Evolutionary conservation across 2,888 invertebrate species (phyloP).

Genomic region (Drosophila borealis): DNA sequence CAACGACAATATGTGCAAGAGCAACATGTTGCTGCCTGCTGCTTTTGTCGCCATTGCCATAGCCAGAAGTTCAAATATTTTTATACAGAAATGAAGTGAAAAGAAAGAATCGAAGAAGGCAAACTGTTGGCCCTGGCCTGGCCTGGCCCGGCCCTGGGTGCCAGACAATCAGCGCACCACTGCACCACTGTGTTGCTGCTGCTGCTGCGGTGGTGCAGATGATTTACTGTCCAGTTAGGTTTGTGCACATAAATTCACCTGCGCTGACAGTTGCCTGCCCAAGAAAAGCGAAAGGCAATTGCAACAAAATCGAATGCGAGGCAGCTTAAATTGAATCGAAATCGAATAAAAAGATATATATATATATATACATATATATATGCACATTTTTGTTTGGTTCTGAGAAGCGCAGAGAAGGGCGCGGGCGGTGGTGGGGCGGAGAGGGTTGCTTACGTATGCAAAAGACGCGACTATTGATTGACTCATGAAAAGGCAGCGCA

Average conservation of each 20-base stretch:
- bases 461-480: slow-evolving; percentile 62
- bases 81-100: slow-evolving; percentile 9
- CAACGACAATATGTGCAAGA: slow-evolving; percentile 11
- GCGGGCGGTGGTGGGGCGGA: background rate
- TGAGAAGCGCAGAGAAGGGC: slow-evolving; percentile 43
- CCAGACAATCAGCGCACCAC: slow-evolving; percentile 57
- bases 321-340: slow-evolving; percentile 64
- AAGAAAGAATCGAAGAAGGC: slow-evolving; percentile 13
- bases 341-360: slow-evolving; percentile 36
- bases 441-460: slow-evolving; percentile 46
- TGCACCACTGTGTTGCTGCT: slow-evolving; percentile 10
- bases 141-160: background rate
- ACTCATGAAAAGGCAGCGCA: slow-evolving; percentile 70
- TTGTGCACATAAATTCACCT: slow-evolving; percentile 84
- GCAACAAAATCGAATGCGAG: slow-evolving; percentile 29
- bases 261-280: slow-evolving; percentile 77
- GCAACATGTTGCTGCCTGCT: slow-evolving; percentile 39
- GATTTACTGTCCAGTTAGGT: slow-evolving; percentile 83
- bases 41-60: slow-evolving; percentile 52
- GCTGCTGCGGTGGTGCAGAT: slow-evolving; percentile 62
- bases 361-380: slow-evolving; percentile 1
- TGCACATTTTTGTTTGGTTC: slow-evolving; percentile 53
- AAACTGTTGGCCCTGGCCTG: slow-evolving; percentile 26
- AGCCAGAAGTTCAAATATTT: slow-evolving; percentile 42
- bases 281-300: slow-evolving; percentile 74